phyloP scores from a whole-genome alignment of 1,140 invertebrate species.

The Neuroterus valhalla region DNA sequence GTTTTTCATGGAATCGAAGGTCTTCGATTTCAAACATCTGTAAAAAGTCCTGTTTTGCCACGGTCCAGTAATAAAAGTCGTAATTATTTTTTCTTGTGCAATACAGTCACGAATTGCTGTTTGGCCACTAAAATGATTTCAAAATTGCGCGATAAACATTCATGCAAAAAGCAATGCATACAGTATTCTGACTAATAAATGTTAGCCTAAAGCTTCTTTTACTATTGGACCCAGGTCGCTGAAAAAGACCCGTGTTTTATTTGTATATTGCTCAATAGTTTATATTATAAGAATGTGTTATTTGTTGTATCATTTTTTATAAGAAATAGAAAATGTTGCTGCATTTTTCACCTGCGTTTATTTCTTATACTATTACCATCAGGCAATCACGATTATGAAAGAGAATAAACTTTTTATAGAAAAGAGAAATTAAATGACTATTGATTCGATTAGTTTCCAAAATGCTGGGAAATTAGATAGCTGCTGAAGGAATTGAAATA shows the following conservation, averaged over 20 bases:
- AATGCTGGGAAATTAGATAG: neutral
- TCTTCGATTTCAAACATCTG: conserved; percentile 41
- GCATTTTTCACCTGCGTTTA: conserved; percentile 62
- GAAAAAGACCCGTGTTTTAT: conserved; percentile 72
- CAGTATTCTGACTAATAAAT: conserved; percentile 25
- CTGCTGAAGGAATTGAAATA: no score
- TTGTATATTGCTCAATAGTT: conserved; percentile 76
- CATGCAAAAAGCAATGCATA: neutral
- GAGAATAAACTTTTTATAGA: conserved; percentile 28
- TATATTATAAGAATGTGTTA: conserved; percentile 75
- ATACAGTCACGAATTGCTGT: conserved; percentile 35
- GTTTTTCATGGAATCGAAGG: conserved; percentile 35
- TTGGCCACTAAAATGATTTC: neutral
- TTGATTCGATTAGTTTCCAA: conserved; percentile 13
- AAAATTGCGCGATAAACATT: neutral
- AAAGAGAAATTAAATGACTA: conserved; percentile 1
- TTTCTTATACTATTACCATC: conserved; percentile 34
- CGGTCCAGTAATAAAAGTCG: conserved; percentile 70
- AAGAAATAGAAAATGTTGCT: conserved; percentile 75
- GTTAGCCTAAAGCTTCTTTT: conserved; percentile 63
- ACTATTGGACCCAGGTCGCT: conserved; percentile 70
- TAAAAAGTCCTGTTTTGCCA: conserved; percentile 55
- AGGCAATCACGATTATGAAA: conserved; percentile 11
- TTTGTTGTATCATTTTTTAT: conserved; percentile 76
- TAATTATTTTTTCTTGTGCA: conserved; percentile 36